Evolutionary conservation across 2,797 vertebrate species (phyloP).

Genomic region (Ctenochaetus hawaiiensis): DNA sequence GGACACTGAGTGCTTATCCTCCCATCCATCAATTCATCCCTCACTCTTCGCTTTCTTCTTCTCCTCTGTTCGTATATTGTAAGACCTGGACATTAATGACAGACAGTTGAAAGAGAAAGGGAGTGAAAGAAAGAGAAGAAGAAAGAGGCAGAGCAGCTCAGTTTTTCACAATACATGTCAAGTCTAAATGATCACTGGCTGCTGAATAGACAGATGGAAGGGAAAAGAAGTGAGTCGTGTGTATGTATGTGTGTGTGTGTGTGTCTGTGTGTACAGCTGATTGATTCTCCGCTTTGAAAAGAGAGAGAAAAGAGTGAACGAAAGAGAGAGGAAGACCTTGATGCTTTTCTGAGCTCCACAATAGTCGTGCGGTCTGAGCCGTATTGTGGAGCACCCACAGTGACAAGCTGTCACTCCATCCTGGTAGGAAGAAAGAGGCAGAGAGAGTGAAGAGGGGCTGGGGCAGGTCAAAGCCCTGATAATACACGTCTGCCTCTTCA

Average conservation of each 20-base stretch:
- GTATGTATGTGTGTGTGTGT: slow-evolving; percentile 65
- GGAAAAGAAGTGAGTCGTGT: slow-evolving; percentile 80
- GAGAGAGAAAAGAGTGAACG: slow-evolving; percentile 82
- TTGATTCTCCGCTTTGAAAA: slow-evolving; percentile 95
- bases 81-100: slow-evolving; percentile 96
- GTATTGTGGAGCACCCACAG: slow-evolving; percentile 91
- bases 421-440: slow-evolving; percentile 54
- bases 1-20: slow-evolving; percentile 94
- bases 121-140: slow-evolving; percentile 81
- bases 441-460: slow-evolving; percentile 51
- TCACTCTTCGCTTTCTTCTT: slow-evolving; percentile 89
- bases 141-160: slow-evolving; percentile 90
- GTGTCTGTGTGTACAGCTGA: slow-evolving; percentile 86
- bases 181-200: slow-evolving; percentile 97
- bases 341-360: slow-evolving; percentile 92
- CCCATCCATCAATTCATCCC: slow-evolving; percentile 90
- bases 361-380: slow-evolving; percentile 85
- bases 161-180: slow-evolving; percentile 98
- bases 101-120: slow-evolving; percentile 88
- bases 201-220: slow-evolving; percentile 92
- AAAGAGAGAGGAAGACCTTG: slow-evolving; percentile 88
- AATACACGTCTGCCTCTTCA: slow-evolving; percentile 84
- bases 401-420: slow-evolving; percentile 91
- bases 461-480: slow-evolving; percentile 62
- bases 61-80: slow-evolving; percentile 84